phyloP scores from a whole-genome alignment of 1,140 invertebrate genomes.

The Heliconius hermathena region DNA sequence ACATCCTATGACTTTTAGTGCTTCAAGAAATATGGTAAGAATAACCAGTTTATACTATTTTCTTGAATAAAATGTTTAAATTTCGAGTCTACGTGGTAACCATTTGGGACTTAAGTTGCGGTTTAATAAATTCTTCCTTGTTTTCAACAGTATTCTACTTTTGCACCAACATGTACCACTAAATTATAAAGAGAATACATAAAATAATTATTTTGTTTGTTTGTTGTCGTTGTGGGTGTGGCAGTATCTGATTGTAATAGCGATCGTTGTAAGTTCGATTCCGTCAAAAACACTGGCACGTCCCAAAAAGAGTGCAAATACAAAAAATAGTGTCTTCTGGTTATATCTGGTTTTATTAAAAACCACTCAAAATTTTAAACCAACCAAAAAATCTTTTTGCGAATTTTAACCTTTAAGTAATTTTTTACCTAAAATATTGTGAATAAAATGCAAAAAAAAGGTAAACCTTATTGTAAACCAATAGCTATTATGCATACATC shows the following conservation, averaged over 20 bases:
- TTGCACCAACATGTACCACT: background rate
- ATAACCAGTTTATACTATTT: conserved; percentile 4
- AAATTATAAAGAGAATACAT: background rate
- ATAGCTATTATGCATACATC: background rate
- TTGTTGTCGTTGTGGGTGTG: no score
- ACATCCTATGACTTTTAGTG: background rate
- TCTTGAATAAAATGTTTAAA: conserved; percentile 10
- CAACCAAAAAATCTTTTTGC: no score
- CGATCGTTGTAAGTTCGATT: no score
- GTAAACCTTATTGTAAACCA: background rate
- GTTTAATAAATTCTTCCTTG: background rate
- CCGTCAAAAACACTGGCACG: no score
- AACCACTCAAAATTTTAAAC: no score
- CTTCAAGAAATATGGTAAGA: background rate
- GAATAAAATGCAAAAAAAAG: background rate
- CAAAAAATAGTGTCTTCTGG: no score
- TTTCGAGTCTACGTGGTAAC: background rate
- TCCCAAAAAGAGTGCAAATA: no score
- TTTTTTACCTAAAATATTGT: background rate
- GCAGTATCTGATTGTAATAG: no score
- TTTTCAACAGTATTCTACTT: background rate
- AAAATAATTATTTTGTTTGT: background rate
- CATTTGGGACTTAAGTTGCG: conserved; percentile 3
- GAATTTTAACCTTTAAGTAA: no score
- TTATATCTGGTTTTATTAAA: no score